These are phyloP conservation scores for Micoletzkya japonica DNA, from an alignment of 2,888 invertebrate species.

Conservation along the genomic window DNA sequence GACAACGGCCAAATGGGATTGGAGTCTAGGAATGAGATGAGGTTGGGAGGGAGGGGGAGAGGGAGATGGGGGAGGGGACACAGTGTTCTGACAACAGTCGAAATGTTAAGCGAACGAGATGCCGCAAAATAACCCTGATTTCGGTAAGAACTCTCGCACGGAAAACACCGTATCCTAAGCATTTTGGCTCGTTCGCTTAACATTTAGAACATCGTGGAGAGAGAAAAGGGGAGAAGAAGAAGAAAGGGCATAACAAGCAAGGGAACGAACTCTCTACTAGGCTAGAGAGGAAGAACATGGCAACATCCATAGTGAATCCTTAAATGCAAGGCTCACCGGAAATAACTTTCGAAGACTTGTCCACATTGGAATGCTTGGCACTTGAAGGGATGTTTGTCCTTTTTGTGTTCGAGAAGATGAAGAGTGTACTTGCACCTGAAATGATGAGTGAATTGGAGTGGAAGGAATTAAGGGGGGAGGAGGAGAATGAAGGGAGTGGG, in stretches of 20 bases:
- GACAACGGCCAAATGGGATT: too few relatives aligned
- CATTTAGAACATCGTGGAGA: too few relatives aligned
- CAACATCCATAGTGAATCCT: background rate
- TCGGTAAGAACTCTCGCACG: too few relatives aligned
- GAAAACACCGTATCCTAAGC: too few relatives aligned
- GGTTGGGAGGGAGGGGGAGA: background rate
- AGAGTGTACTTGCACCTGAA: slow-evolving; percentile 25
- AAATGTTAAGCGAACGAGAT: too few relatives aligned
- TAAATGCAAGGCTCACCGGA: slow-evolving; percentile 1
- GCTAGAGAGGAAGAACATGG: background rate
- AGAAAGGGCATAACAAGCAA: background rate
- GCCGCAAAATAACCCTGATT: too few relatives aligned
- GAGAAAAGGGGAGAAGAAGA: background rate
- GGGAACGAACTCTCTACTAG: background rate
- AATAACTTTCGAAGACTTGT: background rate
- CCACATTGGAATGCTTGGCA: background rate
- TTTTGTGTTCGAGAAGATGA: slow-evolving; percentile 22
- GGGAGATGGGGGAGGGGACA: background rate
- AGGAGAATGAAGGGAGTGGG: background rate
- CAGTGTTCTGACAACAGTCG: background rate
- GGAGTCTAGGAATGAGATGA: too few relatives aligned
- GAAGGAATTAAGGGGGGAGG: background rate
- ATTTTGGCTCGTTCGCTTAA: too few relatives aligned
- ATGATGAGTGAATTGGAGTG: background rate
- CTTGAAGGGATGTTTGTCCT: slow-evolving; percentile 16